Percentiles rank a stretch among this genome's conserved stretches.
phyloP scores from a whole-genome alignment of 1,140 invertebrate genomes.

The Drosophila navojoa region DNA sequence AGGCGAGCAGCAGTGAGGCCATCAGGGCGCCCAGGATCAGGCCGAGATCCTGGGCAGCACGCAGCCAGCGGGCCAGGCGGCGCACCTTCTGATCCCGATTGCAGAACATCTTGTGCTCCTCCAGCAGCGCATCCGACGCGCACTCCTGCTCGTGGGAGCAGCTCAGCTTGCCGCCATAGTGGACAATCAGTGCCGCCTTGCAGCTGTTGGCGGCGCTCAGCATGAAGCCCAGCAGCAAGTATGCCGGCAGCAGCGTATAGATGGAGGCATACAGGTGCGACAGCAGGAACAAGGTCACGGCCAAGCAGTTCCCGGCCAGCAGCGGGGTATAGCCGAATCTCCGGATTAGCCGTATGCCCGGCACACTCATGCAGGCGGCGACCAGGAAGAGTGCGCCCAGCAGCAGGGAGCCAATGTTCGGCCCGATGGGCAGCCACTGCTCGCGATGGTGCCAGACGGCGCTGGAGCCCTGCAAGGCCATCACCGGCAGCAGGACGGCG shows the following conservation, averaged over 20 bases:
- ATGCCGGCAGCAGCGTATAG: slow-evolving; percentile 86
- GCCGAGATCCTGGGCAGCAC: slow-evolving; percentile 85
- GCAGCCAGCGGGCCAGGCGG: slow-evolving; percentile 80
- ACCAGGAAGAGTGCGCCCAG: slow-evolving; percentile 85
- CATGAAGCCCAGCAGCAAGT: slow-evolving; percentile 86
- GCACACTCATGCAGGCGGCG: slow-evolving; percentile 85
- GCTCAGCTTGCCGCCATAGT: slow-evolving; percentile 86
- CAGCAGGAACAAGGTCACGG: slow-evolving; percentile 85
- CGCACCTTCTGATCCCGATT: slow-evolving; percentile 83
- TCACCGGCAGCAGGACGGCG: slow-evolving; percentile 86
- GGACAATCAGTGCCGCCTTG: slow-evolving; percentile 86
- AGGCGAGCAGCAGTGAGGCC: slow-evolving; percentile 84
- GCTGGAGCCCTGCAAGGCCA: slow-evolving; percentile 86
- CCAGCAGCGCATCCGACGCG: slow-evolving; percentile 73
- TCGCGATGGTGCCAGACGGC: slow-evolving; percentile 84
- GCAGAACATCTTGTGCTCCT: slow-evolving; percentile 83
- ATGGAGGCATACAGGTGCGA: slow-evolving; percentile 87
- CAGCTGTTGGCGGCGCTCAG: slow-evolving; percentile 85
- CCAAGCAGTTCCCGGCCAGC: slow-evolving; percentile 84
- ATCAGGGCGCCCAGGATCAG: slow-evolving; percentile 85
- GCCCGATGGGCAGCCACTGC: slow-evolving; percentile 74
- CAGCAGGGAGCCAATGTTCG: slow-evolving; percentile 85
- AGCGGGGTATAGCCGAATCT: slow-evolving; percentile 85
- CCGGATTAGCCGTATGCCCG: slow-evolving; percentile 85
- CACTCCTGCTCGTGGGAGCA: slow-evolving; percentile 83